Percentiles rank a stretch among this genome's conserved stretches.
phyloP scores from a whole-genome alignment of 2,888 invertebrate genomes.

The Diogma glabrata region DNA sequence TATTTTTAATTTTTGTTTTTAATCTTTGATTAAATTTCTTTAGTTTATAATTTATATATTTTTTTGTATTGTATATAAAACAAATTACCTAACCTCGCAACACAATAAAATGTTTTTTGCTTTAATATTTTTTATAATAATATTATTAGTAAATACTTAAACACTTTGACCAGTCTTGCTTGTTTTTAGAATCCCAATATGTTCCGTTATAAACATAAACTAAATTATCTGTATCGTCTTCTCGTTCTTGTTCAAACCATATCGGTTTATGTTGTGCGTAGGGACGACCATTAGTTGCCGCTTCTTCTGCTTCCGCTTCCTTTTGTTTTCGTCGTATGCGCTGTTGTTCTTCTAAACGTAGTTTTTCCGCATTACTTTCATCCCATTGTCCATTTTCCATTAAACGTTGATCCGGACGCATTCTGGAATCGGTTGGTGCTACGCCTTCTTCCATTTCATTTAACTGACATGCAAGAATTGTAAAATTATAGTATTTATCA shows the following conservation, averaged over 20 bases:
- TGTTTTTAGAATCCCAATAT: constrained; percentile 88
- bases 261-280: constrained; percentile 65
- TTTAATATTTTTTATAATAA: constrained; percentile 8
- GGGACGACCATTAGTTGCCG: constrained; percentile 48
- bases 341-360: constrained; percentile 91
- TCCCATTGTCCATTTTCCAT: constrained; percentile 95
- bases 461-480: constrained; percentile 86
- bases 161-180: constrained; percentile 79
- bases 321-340: constrained; percentile 62
- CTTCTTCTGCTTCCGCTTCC: constrained; percentile 68
- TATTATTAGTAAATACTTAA: constrained; percentile 59
- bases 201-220: constrained; percentile 71
- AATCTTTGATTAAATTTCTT: no score
- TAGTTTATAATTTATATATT: no score
- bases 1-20: no score
- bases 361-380: constrained; percentile 76
- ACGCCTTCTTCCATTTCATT: constrained; percentile 89
- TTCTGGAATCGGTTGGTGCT: constrained; percentile 88
- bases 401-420: constrained; percentile 90
- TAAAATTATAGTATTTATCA: constrained; percentile 85
- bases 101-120: constrained; percentile 6
- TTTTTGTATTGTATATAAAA: no score
- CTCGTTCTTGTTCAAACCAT: constrained; percentile 83
- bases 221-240: constrained; percentile 52
- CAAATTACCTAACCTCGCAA: no score